phyloP scores from a whole-genome alignment of 2,113 vertebrate genomes.

The Barnardius zonarius region DNA sequence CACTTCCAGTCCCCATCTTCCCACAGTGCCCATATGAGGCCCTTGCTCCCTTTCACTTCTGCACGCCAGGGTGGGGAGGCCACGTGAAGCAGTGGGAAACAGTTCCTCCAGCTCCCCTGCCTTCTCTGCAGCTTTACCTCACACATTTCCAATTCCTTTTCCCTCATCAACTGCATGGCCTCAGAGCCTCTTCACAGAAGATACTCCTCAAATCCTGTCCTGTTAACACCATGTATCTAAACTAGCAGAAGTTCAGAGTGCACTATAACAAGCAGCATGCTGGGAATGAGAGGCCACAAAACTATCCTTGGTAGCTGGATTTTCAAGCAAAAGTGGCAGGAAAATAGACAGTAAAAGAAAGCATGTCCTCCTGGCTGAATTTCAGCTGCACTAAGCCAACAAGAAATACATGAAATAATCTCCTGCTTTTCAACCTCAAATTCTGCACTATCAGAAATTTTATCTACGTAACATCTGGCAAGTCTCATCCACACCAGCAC shows the following conservation, averaged over 20 bases:
- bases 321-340: neutral
- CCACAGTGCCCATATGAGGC: neutral
- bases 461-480: neutral
- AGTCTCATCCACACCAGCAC: neutral
- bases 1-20: neutral
- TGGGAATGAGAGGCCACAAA: neutral
- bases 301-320: neutral
- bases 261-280: rapidly evolving
- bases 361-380: neutral
- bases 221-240: neutral
- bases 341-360: neutral
- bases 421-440: neutral
- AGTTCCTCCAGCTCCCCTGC: neutral
- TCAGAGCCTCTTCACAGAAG: neutral
- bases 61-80: rapidly evolving
- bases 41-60: neutral
- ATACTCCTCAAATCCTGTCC: neutral
- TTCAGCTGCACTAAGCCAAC: neutral
- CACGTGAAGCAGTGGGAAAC: neutral
- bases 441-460: neutral
- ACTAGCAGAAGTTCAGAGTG: neutral
- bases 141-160: neutral
- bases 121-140: neutral
- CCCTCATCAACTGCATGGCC: neutral
- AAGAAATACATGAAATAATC: neutral